phyloP scores from a whole-genome alignment of 35 echinoderm and acorn worm genomes.

The Ptychodera flava region DNA sequence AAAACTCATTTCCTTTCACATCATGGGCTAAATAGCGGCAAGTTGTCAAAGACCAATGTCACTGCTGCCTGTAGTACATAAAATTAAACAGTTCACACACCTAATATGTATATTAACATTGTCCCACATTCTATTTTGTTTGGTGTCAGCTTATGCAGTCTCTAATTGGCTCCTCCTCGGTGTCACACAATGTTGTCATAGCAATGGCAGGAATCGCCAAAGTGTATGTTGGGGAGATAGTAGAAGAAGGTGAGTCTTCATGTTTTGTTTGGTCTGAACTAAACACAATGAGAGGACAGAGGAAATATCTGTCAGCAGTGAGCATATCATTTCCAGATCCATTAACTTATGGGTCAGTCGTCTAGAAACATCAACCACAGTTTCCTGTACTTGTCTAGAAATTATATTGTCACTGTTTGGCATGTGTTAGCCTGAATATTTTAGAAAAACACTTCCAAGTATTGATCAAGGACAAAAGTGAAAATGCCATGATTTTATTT shows the following conservation, averaged over 20 bases:
- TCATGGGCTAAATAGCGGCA: too few relatives aligned
- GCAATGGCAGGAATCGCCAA: conserved; percentile 98
- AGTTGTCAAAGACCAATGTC: too few relatives aligned
- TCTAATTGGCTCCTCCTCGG: conserved; percentile 56
- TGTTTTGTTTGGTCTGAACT: background rate
- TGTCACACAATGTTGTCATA: conserved; percentile 96
- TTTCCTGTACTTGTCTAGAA: background rate
- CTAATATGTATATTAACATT: too few relatives aligned
- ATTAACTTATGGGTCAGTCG: background rate
- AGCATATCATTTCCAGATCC: background rate
- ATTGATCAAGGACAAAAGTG: too few relatives aligned
- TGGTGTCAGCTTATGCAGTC: conserved; percentile 88
- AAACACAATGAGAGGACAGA: background rate
- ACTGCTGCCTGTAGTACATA: too few relatives aligned
- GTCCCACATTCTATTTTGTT: too few relatives aligned
- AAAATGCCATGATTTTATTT: too few relatives aligned
- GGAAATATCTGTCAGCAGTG: background rate
- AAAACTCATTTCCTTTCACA: too few relatives aligned
- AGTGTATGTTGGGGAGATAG: conserved; percentile 96
- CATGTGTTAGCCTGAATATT: too few relatives aligned
- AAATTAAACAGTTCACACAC: too few relatives aligned
- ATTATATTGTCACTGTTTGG: background rate
- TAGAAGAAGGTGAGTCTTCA: conserved; percentile 45
- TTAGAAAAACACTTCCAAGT: too few relatives aligned
- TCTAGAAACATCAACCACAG: background rate